phyloP scores from a whole-genome alignment of 1,140 invertebrate genomes.

The Leptinotarsa defecta region DNA sequence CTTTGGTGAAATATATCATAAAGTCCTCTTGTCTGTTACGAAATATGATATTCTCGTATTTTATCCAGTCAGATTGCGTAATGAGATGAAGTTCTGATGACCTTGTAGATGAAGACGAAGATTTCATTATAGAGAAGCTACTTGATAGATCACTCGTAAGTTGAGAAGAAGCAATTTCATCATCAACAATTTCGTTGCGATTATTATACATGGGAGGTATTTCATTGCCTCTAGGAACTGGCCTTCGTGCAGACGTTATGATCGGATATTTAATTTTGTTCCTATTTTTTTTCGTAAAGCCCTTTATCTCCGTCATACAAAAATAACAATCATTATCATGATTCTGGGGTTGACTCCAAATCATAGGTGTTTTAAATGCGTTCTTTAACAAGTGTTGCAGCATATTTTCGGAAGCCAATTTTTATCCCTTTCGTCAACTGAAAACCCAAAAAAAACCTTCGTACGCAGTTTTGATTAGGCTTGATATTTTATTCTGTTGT shows the following conservation, averaged over 20 bases:
- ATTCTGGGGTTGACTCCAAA: slow-evolving; percentile 42
- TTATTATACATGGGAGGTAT: too few species aligned
- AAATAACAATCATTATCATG: slow-evolving; percentile 23
- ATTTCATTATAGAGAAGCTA: not conserved
- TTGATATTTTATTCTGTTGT: not conserved
- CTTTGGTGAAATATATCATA: too few species aligned
- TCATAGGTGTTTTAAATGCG: slow-evolving; percentile 40
- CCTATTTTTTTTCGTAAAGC: too few species aligned
- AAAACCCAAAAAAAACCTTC: slow-evolving; percentile 26
- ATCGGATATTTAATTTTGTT: slow-evolving; percentile 14
- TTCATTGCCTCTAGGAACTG: too few species aligned
- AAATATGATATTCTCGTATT: slow-evolving; percentile 3
- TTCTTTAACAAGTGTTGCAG: slow-evolving; percentile 6
- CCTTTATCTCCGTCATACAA: not conserved
- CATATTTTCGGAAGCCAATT: slow-evolving; percentile 19
- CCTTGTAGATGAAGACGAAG: not conserved
- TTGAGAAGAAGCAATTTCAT: not conserved
- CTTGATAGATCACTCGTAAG: not conserved
- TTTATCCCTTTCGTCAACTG: slow-evolving; percentile 25
- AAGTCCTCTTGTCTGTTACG: too few species aligned
- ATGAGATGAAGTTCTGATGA: too few species aligned
- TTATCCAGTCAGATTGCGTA: not conserved
- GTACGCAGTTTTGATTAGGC: slow-evolving; percentile 21
- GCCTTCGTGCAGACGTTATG: slow-evolving; percentile 27
- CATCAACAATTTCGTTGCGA: not conserved